phyloP scores from a whole-genome alignment of 1,140 invertebrate species.

The Pachyrhynchus sulphureomaculatus region DNA sequence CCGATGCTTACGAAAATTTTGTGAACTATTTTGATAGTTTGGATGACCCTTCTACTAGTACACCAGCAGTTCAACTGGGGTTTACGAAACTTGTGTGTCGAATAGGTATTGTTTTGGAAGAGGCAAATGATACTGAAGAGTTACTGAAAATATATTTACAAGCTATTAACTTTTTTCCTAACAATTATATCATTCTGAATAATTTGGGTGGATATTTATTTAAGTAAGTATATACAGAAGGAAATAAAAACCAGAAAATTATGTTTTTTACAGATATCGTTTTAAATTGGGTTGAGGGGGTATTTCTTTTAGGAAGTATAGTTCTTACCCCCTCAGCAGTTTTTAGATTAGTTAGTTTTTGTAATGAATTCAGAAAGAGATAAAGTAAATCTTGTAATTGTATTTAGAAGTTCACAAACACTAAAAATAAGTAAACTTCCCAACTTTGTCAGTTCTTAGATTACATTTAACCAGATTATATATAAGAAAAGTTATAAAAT shows the following conservation, averaged over 20 bases:
- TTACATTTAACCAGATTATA: too few species aligned
- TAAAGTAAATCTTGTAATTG: too few species aligned
- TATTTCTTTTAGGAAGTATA: too few species aligned
- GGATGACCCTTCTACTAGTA: slow-evolving; percentile 24
- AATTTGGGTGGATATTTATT: slow-evolving; percentile 41
- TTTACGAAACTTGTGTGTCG: slow-evolving; percentile 32
- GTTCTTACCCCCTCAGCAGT: too few species aligned
- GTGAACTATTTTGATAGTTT: slow-evolving; percentile 37
- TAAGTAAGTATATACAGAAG: slow-evolving; percentile 28
- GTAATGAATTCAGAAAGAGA: too few species aligned
- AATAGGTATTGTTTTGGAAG: slow-evolving; percentile 32
- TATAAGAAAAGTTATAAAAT: too few species aligned
- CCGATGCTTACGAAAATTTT: slow-evolving; percentile 33
- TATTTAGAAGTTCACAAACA: too few species aligned
- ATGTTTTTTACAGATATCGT: too few species aligned
- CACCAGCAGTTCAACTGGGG: slow-evolving; percentile 23
- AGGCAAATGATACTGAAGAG: slow-evolving; percentile 30
- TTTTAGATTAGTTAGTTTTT: too few species aligned
- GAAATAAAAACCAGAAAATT: not conserved
- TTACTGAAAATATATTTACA: slow-evolving; percentile 39
- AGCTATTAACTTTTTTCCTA: slow-evolving; percentile 38
- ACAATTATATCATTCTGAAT: slow-evolving; percentile 38
- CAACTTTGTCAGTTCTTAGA: too few species aligned
- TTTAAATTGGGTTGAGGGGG: too few species aligned
- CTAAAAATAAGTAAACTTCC: too few species aligned